Conservation (phyloP, 2,888 invertebrate species). For the Ophion ventricosus region DNA sequence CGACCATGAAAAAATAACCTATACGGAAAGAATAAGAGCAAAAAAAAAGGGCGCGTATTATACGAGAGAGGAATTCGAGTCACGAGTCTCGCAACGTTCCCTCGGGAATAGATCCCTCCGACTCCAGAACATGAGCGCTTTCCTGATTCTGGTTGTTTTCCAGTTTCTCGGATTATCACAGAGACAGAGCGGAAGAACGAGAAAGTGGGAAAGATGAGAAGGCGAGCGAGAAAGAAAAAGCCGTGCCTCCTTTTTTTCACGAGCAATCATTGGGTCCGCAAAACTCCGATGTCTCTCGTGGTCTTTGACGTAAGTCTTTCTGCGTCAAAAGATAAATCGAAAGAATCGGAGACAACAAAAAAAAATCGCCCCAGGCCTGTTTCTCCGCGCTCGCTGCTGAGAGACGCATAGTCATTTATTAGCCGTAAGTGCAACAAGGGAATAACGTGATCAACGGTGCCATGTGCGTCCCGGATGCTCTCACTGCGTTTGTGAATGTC, state of each 20-base stretch:
- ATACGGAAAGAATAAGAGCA: slow-evolving; percentile 1
- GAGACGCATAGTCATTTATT: slow-evolving; percentile 22
- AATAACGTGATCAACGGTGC: slow-evolving; percentile 2
- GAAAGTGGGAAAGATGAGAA: not conserved
- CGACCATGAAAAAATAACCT: slow-evolving; percentile 34
- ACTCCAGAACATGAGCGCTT: not conserved
- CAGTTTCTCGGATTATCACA: slow-evolving; percentile 20
- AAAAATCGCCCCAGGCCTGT: not conserved
- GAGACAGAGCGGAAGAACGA: not conserved
- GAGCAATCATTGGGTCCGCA: slow-evolving; percentile 13
- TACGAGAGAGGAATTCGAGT: slow-evolving; percentile 43
- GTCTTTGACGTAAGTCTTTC: slow-evolving; percentile 11
- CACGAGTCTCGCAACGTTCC: slow-evolving; percentile 38
- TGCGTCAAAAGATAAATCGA: slow-evolving; percentile 7
- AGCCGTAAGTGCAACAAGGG: slow-evolving; percentile 7
- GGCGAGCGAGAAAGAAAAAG: not conserved
- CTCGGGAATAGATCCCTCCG: slow-evolving; percentile 10
- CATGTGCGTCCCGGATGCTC: not conserved
- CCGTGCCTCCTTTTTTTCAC: slow-evolving; percentile 14
- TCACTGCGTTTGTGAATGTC: not conserved
- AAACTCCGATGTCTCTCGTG: not conserved
- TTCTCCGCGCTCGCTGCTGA: not conserved
- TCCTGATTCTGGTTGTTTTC: slow-evolving; percentile 30
- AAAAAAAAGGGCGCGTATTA: slow-evolving; percentile 30
- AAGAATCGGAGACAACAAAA: slow-evolving; percentile 1